Base-by-base conservation (phyloP, 2,888 invertebrate species). In the Athetis lepigone region DNA sequence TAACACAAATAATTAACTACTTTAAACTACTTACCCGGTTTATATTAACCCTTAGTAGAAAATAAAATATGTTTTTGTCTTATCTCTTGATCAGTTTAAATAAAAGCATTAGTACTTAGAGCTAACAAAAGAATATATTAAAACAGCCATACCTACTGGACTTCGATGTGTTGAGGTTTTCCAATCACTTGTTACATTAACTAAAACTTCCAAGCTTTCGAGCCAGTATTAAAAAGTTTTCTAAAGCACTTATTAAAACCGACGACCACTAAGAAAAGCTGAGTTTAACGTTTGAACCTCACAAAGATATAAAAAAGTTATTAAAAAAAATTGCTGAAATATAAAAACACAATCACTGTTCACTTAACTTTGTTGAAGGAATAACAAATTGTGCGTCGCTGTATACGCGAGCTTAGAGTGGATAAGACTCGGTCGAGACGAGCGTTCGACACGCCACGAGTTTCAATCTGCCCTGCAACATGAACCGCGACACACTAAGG, bases 381-480 rank as follows among this genome's bases (percentile, higher is more conserved):
- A 25, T 42, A 11, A 33, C 4, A 6, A 40, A 49, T 19, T 27
- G 9, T 37, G 23, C 54, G 46, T 55, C n/a, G 45, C 51, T 63
- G 25, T 67, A 25, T 33, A 29, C 56, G 68, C 54, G 19, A 58
- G 59, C 40, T 43, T 43, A 42, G 33, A 43, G 23, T n/a, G 39
- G 40, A 37, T 40, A 63, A 72, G 67, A 67, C 58, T 39, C 55
- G 47, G 25, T 33, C 8, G 72, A 81, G 80, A 73, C 83, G 84
- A 68, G 81, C 83, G 82, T 69, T 64, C 77, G 70, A 61, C 75
- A 50, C 83, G 83, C 80, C 71, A 64, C 72, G 65, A 64, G 69
- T 66, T 50, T 42, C 52, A 68, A 56, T 81, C 82, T 83, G 81
- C 69, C 69, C 70, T 66, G 42, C 33, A 27, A 63, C 36, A 49